Base-by-base conservation (phyloP, 2,113 vertebrate genomes). In the Istiophorus platypterus region DNA sequence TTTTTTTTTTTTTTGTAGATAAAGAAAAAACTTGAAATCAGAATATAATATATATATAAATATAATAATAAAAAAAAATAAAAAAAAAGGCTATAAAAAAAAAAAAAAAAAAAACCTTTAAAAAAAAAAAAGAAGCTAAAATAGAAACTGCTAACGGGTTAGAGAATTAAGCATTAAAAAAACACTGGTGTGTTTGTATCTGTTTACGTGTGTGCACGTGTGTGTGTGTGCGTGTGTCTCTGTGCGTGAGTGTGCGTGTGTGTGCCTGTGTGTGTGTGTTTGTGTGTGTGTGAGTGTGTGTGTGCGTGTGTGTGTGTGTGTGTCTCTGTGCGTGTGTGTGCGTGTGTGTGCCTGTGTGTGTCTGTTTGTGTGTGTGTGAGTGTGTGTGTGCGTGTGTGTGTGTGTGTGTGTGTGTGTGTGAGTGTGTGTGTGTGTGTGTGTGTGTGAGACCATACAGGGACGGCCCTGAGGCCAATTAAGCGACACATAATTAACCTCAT, bases 401-500 rank as follows among this genome's bases (percentile, higher is more conserved):
- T 22, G 39, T 26, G 47, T 7, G 12, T 26, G 39, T 29, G 20
- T 64, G 11, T 42, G 7, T 66, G n/a, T 66, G 7, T 47, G 12
- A 39, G 14, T 22, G 39, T 26, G 47, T 7, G 12, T 26, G 39
- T 66, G 52, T 71, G 66, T 76, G 26, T 42, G 41, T 13, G 11
- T 13, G 12, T 13, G 41, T 2, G 41, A 6, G 47, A 13, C 12
- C 8, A 29, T 11, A 41, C 2, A n/a, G 15, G 27, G 20, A 80
- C 68, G 79, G 72, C 87, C 86, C 85, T 78, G 68, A 72, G 90
- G 90, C 88, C 85, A 88, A 92, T 94, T 89, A 91, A 85, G 54
- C 51, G 72, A 92, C 84, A 94, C 90, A 94, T 93, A 91, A 93
- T 93, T 92, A 93, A 93, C 87, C 87, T 94, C 83, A 94, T 87